Evolutionary conservation across 1,140 invertebrate genomes (phyloP).

Genomic region (Harpegnathos saltator): DNA sequence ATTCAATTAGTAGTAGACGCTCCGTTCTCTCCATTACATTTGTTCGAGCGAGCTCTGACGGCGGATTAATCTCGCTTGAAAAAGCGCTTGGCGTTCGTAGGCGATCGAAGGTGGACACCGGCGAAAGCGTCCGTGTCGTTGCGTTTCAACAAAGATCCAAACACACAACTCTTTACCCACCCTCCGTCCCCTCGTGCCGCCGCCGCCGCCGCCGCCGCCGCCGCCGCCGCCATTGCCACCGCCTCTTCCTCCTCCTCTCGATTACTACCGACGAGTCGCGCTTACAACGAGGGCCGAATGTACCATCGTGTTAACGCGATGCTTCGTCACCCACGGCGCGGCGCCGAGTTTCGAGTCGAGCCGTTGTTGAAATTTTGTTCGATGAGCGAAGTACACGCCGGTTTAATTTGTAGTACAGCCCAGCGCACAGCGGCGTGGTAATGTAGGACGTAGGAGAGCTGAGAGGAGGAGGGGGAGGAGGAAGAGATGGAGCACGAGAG

Average conservation of each 20-base stretch:
- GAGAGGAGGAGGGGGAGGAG: not conserved
- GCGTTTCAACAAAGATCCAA: conserved; percentile 52
- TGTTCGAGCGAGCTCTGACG: conserved; percentile 24
- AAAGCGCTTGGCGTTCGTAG: conserved; percentile 27
- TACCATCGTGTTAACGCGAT: conserved; percentile 74
- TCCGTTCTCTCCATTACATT: conserved; percentile 48
- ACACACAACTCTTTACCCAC: conserved; percentile 35
- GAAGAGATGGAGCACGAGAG: conserved; percentile 40
- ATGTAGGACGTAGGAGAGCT: conserved; percentile 16
- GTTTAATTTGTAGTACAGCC: conserved; percentile 79
- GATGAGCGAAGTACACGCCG: conserved; percentile 74
- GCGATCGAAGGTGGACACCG: conserved; percentile 42
- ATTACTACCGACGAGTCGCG: conserved; percentile 51
- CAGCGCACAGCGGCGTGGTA: conserved; percentile 60
- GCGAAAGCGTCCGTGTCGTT: conserved; percentile 37
- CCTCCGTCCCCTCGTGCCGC: not conserved
- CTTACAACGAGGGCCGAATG: conserved; percentile 59
- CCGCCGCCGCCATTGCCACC: not conserved
- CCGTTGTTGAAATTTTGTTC: conserved; percentile 76
- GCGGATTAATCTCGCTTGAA: conserved; percentile 57
- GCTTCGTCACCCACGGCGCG: conserved; percentile 73
- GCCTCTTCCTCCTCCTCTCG: not conserved
- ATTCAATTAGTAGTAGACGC: conserved; percentile 56
- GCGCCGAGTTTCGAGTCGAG: conserved; percentile 70
- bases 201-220: not conserved